These are phyloP conservation scores for Tachina fera DNA, from an alignment of 2,888 invertebrate species.

Conservation along the genomic window DNA sequence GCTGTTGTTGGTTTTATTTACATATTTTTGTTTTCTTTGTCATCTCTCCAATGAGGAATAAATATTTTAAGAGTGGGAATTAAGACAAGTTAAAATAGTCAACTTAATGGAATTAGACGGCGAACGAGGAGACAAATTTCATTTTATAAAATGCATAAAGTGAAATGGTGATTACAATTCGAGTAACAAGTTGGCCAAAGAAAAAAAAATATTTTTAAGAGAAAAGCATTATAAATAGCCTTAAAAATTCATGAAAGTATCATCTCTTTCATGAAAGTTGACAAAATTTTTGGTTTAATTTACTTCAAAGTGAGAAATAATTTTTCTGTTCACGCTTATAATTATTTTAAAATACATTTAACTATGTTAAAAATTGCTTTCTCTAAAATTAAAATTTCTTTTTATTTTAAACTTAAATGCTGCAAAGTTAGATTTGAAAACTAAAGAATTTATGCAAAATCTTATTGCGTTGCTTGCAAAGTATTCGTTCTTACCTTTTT, in stretches of 20 bases:
- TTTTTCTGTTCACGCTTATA: neutral
- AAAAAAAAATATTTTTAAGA: slow-evolving; percentile 13
- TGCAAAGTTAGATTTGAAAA: neutral
- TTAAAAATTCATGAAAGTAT: neutral
- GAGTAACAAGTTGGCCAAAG: neutral
- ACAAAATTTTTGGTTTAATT: neutral
- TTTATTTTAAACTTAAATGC: neutral
- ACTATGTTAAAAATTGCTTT: neutral
- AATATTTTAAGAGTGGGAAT: slow-evolving; percentile 30
- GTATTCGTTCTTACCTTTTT: neutral
- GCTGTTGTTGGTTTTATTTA: slow-evolving; percentile 1
- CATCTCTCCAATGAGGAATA: slow-evolving; percentile 46
- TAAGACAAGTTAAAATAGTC: slow-evolving; percentile 38
- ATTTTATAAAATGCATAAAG: slow-evolving; percentile 32
- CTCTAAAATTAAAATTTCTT: neutral
- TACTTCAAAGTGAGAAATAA: too few relatives aligned
- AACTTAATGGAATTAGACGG: slow-evolving; percentile 59
- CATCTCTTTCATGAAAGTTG: neutral
- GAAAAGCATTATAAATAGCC: neutral
- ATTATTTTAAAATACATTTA: neutral
- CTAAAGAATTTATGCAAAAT: neutral
- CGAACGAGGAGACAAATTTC: slow-evolving; percentile 38
- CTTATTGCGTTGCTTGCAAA: neutral
- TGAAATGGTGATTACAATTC: neutral
- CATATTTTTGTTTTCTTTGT: slow-evolving; percentile 7